Conservation (phyloP, 2,797 vertebrate species). For the Rhynchonycteris naso region DNA sequence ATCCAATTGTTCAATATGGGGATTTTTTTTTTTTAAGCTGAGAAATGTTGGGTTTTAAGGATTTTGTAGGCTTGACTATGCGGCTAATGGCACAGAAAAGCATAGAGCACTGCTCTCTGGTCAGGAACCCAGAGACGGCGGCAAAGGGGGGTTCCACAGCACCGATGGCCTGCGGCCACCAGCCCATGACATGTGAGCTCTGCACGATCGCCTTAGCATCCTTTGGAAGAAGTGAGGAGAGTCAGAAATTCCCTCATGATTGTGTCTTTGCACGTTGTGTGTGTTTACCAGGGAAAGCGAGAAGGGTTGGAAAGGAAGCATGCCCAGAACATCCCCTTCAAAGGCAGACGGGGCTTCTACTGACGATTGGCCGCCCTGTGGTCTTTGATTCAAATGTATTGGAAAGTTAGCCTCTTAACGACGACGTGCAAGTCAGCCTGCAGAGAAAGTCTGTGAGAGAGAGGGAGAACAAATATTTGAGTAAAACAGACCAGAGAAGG, state of each 20-base stretch:
- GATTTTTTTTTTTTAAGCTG: neutral
- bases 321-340: neutral
- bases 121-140: too few relatives aligned
- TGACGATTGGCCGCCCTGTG: neutral
- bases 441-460: constrained; percentile 12
- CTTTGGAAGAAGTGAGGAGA: neutral
- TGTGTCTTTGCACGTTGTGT: neutral
- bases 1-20: neutral
- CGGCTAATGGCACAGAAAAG: neutral
- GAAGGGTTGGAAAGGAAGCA: neutral
- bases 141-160: neutral
- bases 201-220: neutral
- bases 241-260: neutral
- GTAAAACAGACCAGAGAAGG: constrained; percentile 9
- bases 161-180: neutral
- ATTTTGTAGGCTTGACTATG: neutral
- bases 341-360: neutral
- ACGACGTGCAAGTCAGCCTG: neutral
- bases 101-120: neutral
- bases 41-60: neutral
- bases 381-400: neutral
- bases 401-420: neutral
- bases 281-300: neutral
- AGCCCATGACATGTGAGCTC: neutral
- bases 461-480: constrained; percentile 36